Percentiles rank a stretch among this genome's conserved stretches.
phyloP scores from a whole-genome alignment of 2,113 vertebrate genomes.

The Grus americana region DNA sequence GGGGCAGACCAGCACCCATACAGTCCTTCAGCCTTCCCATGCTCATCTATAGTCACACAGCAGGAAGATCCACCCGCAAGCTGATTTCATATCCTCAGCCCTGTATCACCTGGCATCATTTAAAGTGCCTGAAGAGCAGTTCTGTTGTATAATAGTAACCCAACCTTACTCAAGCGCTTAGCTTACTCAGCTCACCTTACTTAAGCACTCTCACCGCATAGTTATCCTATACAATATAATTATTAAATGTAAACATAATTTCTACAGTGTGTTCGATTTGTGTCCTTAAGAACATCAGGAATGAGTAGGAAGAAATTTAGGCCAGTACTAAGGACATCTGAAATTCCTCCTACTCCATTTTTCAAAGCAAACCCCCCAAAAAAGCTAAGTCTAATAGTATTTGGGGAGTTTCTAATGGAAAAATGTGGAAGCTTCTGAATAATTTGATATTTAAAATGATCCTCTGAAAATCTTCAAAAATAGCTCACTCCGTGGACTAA shows the following conservation, averaged over 20 bases:
- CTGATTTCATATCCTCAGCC: background rate
- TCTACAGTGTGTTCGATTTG: background rate
- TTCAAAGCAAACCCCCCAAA: background rate
- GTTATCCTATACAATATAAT: background rate
- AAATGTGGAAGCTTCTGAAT: background rate
- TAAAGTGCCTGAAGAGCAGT: background rate
- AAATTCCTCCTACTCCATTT: background rate
- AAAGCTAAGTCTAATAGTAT: background rate
- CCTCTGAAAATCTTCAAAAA: constrained; percentile 13
- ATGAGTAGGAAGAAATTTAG: background rate
- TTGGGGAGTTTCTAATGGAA: background rate
- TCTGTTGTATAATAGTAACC: background rate
- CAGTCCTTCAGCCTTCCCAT: background rate
- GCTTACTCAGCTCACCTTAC: background rate
- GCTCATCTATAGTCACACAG: background rate
- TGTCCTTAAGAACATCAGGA: background rate
- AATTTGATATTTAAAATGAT: background rate
- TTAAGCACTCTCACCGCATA: background rate
- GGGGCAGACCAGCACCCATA: background rate
- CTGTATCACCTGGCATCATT: background rate
- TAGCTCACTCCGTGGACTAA: background rate
- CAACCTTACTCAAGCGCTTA: background rate
- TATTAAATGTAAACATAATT: background rate
- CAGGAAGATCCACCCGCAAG: background rate
- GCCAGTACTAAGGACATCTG: background rate